Evolutionary conservation across 2,113 vertebrate species (phyloP), one percentile per base, ranked within the genome.

Genomic region (Nansenia antarctica): DNA sequence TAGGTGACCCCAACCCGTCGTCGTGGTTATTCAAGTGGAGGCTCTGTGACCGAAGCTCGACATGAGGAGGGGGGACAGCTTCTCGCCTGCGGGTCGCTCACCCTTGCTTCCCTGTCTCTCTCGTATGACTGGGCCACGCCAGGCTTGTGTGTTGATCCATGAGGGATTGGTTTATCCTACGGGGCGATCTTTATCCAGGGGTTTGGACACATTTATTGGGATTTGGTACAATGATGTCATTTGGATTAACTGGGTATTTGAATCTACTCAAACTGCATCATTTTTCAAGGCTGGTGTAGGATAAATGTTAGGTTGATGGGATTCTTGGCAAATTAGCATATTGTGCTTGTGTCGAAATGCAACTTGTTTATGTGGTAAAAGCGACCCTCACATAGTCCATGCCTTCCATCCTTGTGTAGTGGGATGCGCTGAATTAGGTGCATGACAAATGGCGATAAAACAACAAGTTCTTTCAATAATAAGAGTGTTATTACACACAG

Each of bases 1-100:
- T 42, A 47, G 37, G 22, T 12, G 70, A 72, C 69, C 9, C n/a
- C 63, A 59, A 39, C 3, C 66, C 42, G 29, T 45, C 69, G 62
- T 64, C 49, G 0, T 62, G 63, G 67, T 65, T 15, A 57, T 79
- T 67, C 27, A 55, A 31, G 70, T 54, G 1, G 14, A 49, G 62
- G 26, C 22, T 11, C 31, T 37, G 24, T 24, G 34, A 20, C 12
- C 22, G 5, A 15, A 34, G 35, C 34, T 42, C 12, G 5, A 22
- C 34, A 12, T 58, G n/a, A n/a, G n/a, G n/a, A 27, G 15, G 29
- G 18, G 14, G 34, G 58, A 62, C 60, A 32, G 69, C 52, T 69
- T 11, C 47, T 0, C 1, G 29, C 39, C 32, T 12, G 27, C 39
- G n/a, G 55, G 30, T 30, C 9, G 3, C 34, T 34, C 30, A 3